Base-by-base conservation (phyloP, 2,888 invertebrate species). In the Tromatobia lineatoria region DNA sequence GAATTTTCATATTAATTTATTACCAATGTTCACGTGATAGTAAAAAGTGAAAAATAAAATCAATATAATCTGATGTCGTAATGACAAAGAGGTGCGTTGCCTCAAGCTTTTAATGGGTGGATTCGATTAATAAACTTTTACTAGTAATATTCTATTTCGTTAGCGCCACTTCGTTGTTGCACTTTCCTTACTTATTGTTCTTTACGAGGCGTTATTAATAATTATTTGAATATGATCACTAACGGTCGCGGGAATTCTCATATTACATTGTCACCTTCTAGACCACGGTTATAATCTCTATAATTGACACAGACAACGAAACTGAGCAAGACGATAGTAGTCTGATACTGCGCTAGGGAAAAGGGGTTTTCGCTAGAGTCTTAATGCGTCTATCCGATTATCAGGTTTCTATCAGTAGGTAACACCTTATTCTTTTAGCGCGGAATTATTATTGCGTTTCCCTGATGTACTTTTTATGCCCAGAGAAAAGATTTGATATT, bases 301-400 rank as follows among this genome's bases (percentile, higher is more conserved):
- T 50, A 47, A 15, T 13, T 3, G 4, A 23, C 25, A 25, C 7
- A 10, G 10, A 10, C 7, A 10, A 38, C 10, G 20, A 57, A 23
- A 64, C 42, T 20, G 42, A 64, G n/a, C 38, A 42, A 64, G 64
- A 64, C 42, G 50, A 69, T 69, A 18, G 50, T 29, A 50, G 8
- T 47, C 47, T n/a, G 67, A 69, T 69, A 69, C 23, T 25, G 50
- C 10, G 6, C 10, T 29, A 6, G 20, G 20, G 20, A 20, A 54
- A 23, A 15, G 29, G 15, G 15, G n/a, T 29, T 25, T 59, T 29
- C 1, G 25, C 57, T 13, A 7, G 47, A 0, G 45, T 13, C 50
- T 50, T 11, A 4, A 69, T 29, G 50, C 34, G 29, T 18, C 20
- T 34, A 18, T 29, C 34, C 18, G 29, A 34, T 69, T 23, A 50